Base-by-base conservation (phyloP, 1,140 invertebrate genomes). In the Gryllus bimaculatus region DNA sequence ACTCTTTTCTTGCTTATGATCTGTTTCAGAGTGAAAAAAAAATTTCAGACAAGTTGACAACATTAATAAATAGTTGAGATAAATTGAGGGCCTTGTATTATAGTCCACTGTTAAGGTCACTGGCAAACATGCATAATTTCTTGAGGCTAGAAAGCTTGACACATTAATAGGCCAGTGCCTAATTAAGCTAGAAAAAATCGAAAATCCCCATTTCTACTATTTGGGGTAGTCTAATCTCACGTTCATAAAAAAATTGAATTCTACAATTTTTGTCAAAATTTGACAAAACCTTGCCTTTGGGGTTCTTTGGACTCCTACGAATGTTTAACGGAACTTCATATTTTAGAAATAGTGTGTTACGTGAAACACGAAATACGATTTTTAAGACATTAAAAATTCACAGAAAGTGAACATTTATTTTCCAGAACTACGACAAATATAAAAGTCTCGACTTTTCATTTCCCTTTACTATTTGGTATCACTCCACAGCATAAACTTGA, bases 391-490 rank as follows among this genome's bases (percentile, higher is more conserved):
- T 18, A 66, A 66, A 10, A 66, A 13, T 66, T 66, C 18, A 66
- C 54, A 7, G 54, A 66, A 66, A 66, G 54, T 13, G 54, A 66
- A 66, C 54, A 66, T 18, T 66, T 66, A 66, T 13, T 66, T 66
- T 66, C 18, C 54, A 66, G 54, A 66, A 66, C 54, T 66, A 66
- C 54, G 54, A 66, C 54, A 66, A 66, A 66, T 66, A 66, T 66
- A 66, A 66, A 66, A 66, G 26, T 39, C 26, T 39, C 26, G 1
- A 2, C 5, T 39, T 39, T 39, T 39, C 5, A 39, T 39, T 39
- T 39, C 26, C 26, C 26, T 39, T 39, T 39, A 39, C 26, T 39
- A 39, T 39, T 39, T 39, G 26, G 26, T 2, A 39, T 39, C 26
- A 39, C 26, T 39, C 26, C 26, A 39, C 26, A 39, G 26, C 1